A percentile compares a stretch with the other conserved stretches of the same genome.
phyloP scores from a whole-genome alignment of 2,113 vertebrate genomes.

The Lethenteron reissneri region DNA sequence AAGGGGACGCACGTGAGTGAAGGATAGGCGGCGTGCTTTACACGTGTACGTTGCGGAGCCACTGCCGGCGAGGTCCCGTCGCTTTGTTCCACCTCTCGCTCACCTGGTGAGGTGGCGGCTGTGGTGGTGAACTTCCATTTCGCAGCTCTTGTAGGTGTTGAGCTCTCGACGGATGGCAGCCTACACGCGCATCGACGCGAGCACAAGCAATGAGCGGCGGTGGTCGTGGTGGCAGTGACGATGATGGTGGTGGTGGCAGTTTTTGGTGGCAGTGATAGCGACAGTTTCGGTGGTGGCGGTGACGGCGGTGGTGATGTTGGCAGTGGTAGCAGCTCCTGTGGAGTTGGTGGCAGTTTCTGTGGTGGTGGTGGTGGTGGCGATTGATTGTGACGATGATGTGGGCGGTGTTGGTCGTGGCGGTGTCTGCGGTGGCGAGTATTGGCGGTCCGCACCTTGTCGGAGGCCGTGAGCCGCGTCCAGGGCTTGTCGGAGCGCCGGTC shows the following conservation, averaged over 20 bases:
- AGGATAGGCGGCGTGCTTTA: no score
- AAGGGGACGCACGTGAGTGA: no score
- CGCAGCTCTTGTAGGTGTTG: conserved; percentile 92
- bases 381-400: conserved; percentile 8
- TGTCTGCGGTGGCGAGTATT: not conserved
- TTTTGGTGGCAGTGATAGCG: not conserved
- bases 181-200: conserved; percentile 20
- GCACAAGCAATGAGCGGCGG: not conserved
- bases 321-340: no score
- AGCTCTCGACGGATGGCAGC: conserved; percentile 91
- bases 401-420: not conserved
- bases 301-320: no score
- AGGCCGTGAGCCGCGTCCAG: not conserved
- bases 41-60: no score
- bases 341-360: conserved; percentile 3
- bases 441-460: conserved; percentile 6
- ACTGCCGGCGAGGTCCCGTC: no score
- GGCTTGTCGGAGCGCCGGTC: conserved; percentile 5
- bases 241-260: not conserved
- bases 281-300: no score
- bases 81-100: not conserved
- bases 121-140: conserved; percentile 92
- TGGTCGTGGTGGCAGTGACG: not conserved
- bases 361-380: conserved; percentile 5
- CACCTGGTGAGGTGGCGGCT: conserved; percentile 96